Percentiles rank a stretch among this genome's conserved stretches.
phyloP scores from a whole-genome alignment of 2,113 vertebrate species.

The Brachypteracias leptosomus region DNA sequence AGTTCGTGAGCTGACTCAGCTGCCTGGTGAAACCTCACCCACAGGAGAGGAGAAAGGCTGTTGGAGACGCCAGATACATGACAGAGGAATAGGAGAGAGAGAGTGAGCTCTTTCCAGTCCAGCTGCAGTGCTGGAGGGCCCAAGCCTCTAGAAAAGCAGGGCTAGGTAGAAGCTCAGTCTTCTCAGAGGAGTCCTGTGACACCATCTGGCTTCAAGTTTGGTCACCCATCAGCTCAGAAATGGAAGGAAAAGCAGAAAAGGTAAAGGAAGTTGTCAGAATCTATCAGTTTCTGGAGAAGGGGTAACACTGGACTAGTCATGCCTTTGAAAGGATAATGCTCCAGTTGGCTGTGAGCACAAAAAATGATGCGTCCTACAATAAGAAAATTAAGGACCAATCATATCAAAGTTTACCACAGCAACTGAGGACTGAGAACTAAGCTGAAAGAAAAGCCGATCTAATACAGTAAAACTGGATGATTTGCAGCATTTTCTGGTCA shows the following conservation, averaged over 20 bases:
- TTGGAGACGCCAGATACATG: neutral
- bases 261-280: neutral
- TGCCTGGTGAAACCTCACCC: neutral
- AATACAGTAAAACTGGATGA: neutral
- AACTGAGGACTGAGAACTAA: neutral
- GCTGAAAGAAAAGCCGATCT: neutral
- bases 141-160: neutral
- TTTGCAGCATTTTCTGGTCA: conserved; percentile 37
- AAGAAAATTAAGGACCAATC: conserved; percentile 18
- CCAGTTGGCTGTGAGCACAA: neutral
- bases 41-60: neutral
- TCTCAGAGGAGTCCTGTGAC: neutral
- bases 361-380: neutral
- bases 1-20: neutral
- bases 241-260: neutral
- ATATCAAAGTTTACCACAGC: neutral
- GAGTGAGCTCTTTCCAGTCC: neutral
- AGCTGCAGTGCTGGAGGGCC: neutral
- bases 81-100: neutral
- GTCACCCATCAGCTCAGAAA: neutral
- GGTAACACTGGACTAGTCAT: neutral
- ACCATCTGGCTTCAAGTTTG: neutral
- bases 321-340: neutral
- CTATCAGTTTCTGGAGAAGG: neutral
- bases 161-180: neutral